phyloP scores from a whole-genome alignment of 2,113 vertebrate species.

The Ahaetulla prasina region DNA sequence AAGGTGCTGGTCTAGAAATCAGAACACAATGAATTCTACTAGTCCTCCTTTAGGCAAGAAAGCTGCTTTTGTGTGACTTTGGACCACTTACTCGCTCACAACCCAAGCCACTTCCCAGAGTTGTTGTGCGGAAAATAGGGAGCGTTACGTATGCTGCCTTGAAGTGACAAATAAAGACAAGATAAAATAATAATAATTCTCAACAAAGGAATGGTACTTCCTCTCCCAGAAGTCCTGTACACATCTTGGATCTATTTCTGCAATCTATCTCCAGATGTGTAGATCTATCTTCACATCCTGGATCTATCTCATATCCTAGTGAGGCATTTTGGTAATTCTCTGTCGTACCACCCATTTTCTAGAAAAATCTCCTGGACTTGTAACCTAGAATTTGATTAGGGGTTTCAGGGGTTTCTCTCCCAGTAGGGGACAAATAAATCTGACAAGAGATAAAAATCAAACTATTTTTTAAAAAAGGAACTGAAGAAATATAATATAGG shows the following conservation, averaged over 20 bases:
- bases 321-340: background rate
- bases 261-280: too few species aligned
- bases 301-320: background rate
- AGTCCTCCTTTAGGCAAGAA: background rate
- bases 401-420: background rate
- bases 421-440: background rate
- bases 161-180: background rate
- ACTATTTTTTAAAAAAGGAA: background rate
- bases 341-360: background rate
- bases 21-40: background rate
- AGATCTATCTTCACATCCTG: background rate
- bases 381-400: background rate
- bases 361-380: background rate
- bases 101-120: background rate
- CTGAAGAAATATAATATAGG: background rate
- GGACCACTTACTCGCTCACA: background rate
- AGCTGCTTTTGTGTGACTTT: background rate
- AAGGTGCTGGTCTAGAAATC: background rate
- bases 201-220: background rate
- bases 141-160: background rate
- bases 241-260: background rate
- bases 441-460: background rate
- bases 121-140: background rate
- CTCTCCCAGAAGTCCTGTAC: background rate
- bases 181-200: background rate